Evolutionary conservation across 23 tunicate genomes (phyloP).

Genomic region (Aplidium turbinatum): DNA sequence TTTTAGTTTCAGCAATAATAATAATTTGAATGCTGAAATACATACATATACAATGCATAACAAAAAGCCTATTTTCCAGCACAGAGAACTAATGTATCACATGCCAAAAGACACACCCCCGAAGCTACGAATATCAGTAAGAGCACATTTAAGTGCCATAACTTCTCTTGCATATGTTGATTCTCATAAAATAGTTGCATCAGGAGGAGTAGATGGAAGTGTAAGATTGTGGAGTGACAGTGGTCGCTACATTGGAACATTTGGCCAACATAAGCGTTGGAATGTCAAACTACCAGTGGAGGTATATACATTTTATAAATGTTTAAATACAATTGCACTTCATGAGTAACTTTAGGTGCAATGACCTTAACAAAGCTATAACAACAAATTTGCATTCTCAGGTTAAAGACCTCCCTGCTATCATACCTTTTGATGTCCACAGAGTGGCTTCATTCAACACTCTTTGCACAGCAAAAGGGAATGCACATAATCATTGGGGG

Average conservation of each 20-base stretch:
- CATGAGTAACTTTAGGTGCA: no score
- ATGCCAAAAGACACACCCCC: constrained; percentile 50
- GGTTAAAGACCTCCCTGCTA: constrained; percentile 41
- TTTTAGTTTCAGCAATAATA: no score
- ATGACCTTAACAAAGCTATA: background rate
- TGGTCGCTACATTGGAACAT: constrained; percentile 83
- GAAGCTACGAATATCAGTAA: constrained; percentile 21
- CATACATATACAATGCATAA: no score
- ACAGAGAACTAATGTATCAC: no score
- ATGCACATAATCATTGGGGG: constrained; percentile 51
- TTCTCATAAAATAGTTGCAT: constrained; percentile 46
- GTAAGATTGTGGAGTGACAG: constrained; percentile 63
- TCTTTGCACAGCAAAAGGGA: constrained; percentile 50
- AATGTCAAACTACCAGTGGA: constrained; percentile 39
- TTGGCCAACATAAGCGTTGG: constrained; percentile 71
- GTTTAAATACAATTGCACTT: no score
- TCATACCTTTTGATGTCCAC: constrained; percentile 62
- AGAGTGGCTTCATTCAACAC: constrained; percentile 60
- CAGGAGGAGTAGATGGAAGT: constrained; percentile 75
- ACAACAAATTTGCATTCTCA: background rate
- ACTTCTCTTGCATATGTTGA: constrained; percentile 66
- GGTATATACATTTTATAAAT: constrained; percentile 19
- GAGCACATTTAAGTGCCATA: constrained; percentile 51
- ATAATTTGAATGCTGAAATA: no score
- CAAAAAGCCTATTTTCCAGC: no score